These are phyloP conservation scores for Nipponia nippon DNA, from an alignment of 2,113 vertebrate genomes.

Conservation along the genomic window DNA sequence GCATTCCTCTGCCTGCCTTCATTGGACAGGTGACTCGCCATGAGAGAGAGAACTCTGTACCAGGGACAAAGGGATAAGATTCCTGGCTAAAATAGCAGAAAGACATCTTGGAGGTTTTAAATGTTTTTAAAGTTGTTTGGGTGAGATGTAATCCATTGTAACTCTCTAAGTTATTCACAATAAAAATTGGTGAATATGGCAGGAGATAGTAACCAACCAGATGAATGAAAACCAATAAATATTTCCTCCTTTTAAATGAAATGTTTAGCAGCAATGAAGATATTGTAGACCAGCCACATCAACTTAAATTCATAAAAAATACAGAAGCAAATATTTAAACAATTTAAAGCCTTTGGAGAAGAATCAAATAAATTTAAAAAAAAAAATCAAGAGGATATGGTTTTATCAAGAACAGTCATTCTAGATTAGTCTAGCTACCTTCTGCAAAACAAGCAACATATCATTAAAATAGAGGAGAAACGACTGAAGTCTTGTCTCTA, in stretches of 20 bases:
- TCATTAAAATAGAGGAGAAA: not conserved
- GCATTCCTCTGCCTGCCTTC: not conserved
- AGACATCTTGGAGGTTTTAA: not conserved
- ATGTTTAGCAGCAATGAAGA: not conserved
- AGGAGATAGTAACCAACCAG: not conserved
- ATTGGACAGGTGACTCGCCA: not conserved
- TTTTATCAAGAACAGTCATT: not conserved
- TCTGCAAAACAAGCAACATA: not conserved
- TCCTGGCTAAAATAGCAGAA: not conserved
- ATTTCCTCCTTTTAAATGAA: not conserved
- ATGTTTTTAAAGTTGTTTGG: not conserved
- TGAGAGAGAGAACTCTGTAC: not conserved
- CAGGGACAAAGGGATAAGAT: not conserved
- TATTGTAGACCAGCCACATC: not conserved
- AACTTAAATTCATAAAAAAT: not conserved
- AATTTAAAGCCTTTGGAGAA: not conserved
- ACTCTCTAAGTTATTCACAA: not conserved
- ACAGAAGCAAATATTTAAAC: not conserved
- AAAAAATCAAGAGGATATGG: not conserved
- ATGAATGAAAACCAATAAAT: not conserved
- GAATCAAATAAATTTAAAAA: not conserved
- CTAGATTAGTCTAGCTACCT: not conserved
- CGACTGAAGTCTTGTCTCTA: not conserved
- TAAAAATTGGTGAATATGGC: not conserved
- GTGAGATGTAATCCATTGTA: not conserved